Base-by-base conservation (phyloP, 1,140 invertebrate genomes). In the Anoplolepis gracilipes region DNA sequence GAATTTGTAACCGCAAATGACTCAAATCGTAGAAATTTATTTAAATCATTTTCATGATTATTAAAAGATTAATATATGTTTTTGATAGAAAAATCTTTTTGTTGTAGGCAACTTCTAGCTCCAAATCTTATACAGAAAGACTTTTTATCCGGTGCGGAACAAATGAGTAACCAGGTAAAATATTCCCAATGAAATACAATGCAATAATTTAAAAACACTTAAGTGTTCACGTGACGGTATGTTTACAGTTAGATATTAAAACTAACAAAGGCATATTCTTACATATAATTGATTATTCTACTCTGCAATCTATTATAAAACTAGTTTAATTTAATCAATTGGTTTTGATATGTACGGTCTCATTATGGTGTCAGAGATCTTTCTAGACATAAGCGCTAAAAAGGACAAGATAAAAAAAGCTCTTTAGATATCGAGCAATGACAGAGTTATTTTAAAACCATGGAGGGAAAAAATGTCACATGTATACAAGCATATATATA, bases 71-170 rank as follows among this genome's bases (percentile, higher is more conserved):
- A 13, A 10, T 8, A 25, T 81, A 16, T 8, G n/a, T 5, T 22
- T 6, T 36, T 81, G 13, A 13, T 46, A 3, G n/a, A 30, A 30
- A 42, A 25, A 53, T 36, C 6, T 1, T 30, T 69, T 33, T 90
- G 84, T 96, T 96, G 5, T 96, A 97, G 97, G 91, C 97, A 97
- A 97, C 96, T 97, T 88, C 95, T 97, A 93, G 97, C 97, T 93
- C 97, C 97, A 72, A 98, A 98, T 95, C 96, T 98, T 93, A 96
- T 97, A 93, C 97, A 98, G 94, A 98, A 97, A 95, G 97, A 98
- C 93, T 97, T 96, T 95, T 95, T 98, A 91, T 95, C 95, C 69
- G 96, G 96, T 91, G 97, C 96, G 75, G 96, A 97, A 93, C 96
- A 97, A 94, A 95, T 96, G 88, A 95, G 96, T 69, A 97, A 96